These are phyloP conservation scores for Silurus aristotelis DNA, from an alignment of 2,797 vertebrate genomes.

Conservation along the genomic window DNA sequence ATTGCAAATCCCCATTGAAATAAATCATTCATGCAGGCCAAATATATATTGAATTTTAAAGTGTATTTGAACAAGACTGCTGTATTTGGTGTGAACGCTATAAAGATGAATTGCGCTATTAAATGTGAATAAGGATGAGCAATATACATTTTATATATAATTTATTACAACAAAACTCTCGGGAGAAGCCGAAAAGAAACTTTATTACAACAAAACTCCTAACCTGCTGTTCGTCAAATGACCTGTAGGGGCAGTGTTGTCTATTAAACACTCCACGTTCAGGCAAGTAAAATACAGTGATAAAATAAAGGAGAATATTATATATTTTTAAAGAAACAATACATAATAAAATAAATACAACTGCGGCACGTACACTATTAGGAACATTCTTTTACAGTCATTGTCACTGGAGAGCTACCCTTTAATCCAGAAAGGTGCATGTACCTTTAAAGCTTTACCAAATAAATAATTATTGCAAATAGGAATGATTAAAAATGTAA, in stretches of 20 bases:
- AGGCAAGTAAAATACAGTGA: not conserved
- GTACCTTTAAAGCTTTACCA: not conserved
- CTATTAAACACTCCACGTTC: conserved; percentile 64
- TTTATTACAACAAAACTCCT: conserved; percentile 22
- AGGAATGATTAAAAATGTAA: too few species aligned
- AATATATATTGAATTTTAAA: conserved; percentile 22
- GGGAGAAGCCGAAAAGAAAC: too few species aligned
- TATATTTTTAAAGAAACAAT: too few species aligned
- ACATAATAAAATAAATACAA: not conserved
- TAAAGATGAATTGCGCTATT: conserved; percentile 39
- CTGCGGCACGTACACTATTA: not conserved
- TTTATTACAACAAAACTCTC: conserved; percentile 31
- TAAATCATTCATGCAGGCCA: conserved; percentile 30
- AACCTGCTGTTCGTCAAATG: conserved; percentile 56
- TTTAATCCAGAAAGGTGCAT: not conserved
- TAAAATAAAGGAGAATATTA: not conserved
- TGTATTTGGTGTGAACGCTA: conserved; percentile 2
- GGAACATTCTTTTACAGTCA: not conserved
- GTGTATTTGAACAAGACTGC: conserved; percentile 20
- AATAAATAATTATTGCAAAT: not conserved
- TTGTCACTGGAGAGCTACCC: not conserved
- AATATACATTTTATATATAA: conserved; percentile 44
- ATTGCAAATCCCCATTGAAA: conserved; percentile 21
- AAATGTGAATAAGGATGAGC: conserved; percentile 39
- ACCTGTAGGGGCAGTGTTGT: conserved; percentile 72